Evolutionary conservation across 2,888 invertebrate genomes (phyloP), one percentile per base, ranked within the genome.

Genomic region (Amphiduros pacificus): DNA sequence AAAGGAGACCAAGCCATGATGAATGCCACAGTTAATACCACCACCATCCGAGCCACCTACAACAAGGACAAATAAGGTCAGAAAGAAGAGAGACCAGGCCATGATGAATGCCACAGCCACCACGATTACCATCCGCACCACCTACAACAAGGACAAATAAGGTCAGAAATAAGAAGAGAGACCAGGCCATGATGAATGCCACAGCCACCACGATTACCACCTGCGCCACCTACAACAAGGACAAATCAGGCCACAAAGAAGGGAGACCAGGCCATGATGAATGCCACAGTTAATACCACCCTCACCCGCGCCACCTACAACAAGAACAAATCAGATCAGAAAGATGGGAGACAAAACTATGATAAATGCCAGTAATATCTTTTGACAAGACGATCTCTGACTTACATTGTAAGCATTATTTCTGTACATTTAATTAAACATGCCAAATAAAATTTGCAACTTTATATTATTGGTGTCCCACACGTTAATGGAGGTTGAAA

Each of bases 141-240:
- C 82, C 82, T 83, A 68, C 14, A 74, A 68, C 64, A 60, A 17
- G 11, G 50, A n/a, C 24, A 27, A 3, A 51, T 17, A 51, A 44
- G 5, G 26, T 4, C 24, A 50, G 28, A n/a, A 5, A n/a, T 9
- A 50, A 84, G 64, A 82, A 82, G 0, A 84, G 84, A 2, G 82
- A 82, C 84, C 84, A 84, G 32, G 78, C 79, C 20, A 82, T 70
- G 20, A 81, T 74, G 66, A 83, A 84, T 0, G 82, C 79, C n/a
- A 80, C 63, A 2, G 83, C 83, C n/a, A 84, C 79, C 11, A 84
- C 82, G 40, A 84, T 73, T 20, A 84, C 80, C 84, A 84, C 84
- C 63, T 82, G 79, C 5, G 84, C 84, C 14, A 84, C 82, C 82
- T 83, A 68, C 14, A 74, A 68, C 64, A 61, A n/a, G n/a, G n/a